Conservation (phyloP, 2,888 invertebrate species). For the Trypoxylon attenuatum region DNA sequence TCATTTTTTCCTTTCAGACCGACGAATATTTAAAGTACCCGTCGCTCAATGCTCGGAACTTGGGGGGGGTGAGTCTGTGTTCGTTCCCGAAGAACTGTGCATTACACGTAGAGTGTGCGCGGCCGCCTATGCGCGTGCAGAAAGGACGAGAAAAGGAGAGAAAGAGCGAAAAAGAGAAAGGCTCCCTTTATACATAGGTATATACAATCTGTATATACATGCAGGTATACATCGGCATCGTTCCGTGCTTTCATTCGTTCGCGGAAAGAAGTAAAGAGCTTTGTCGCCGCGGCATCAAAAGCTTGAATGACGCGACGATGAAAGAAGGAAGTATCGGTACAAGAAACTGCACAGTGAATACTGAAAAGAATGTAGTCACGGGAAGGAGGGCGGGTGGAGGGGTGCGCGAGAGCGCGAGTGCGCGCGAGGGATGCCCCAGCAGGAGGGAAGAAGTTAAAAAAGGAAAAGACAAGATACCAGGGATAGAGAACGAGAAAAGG, state of each 20-base stretch:
- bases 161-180: neutral
- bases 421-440: neutral
- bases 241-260: constrained; percentile 64
- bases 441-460: constrained; percentile 35
- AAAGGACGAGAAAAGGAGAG: neutral
- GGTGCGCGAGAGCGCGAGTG: constrained; percentile 2
- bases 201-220: constrained; percentile 29
- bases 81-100: constrained; percentile 14
- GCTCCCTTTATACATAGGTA: constrained; percentile 24
- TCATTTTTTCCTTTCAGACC: constrained; percentile 28
- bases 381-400: constrained; percentile 26
- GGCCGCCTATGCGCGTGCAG: neutral
- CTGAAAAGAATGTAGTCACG: constrained; percentile 63
- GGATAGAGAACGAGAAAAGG: constrained; percentile 1
- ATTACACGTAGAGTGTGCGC: constrained; percentile 11
- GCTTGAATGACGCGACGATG: constrained; percentile 67
- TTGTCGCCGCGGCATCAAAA: constrained; percentile 66
- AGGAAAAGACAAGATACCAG: constrained; percentile 43
- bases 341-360: constrained; percentile 67
- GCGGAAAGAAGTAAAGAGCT: constrained; percentile 64
- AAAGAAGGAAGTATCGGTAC: constrained; percentile 68
- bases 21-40: constrained; percentile 47
- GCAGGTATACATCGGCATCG: constrained; percentile 55
- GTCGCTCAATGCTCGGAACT: constrained; percentile 38
- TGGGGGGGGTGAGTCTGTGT: constrained; percentile 18